These are phyloP conservation scores for Hyposmocoma kahamanoa DNA, from an alignment of 1,140 invertebrate species.

Conservation along the genomic window DNA sequence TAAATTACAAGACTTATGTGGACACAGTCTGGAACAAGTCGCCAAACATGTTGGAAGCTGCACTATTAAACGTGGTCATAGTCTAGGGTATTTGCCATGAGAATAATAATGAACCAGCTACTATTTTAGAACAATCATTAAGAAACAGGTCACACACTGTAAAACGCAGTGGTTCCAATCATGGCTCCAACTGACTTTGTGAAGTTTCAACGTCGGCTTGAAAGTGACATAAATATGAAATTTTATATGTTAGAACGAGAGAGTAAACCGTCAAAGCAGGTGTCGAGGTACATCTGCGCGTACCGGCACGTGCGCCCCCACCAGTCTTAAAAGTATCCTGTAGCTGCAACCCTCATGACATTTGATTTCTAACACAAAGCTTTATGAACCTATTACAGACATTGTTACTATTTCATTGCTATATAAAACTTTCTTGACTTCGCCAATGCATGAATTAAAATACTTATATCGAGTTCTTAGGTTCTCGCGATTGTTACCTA, in stretches of 20 bases:
- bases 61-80: conserved; percentile 43
- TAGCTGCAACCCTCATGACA: background rate
- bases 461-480: no score
- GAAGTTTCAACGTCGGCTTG: conserved; percentile 55
- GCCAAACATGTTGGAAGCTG: conserved; percentile 40
- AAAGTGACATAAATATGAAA: conserved; percentile 34
- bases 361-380: background rate
- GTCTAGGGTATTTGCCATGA: conserved; percentile 30
- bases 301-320: conserved; percentile 56
- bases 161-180: conserved; percentile 50
- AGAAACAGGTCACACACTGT: conserved; percentile 63
- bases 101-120: conserved; percentile 62
- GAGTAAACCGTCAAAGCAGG: conserved; percentile 44
- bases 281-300: conserved; percentile 65
- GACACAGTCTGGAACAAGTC: conserved; percentile 35
- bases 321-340: conserved; percentile 36
- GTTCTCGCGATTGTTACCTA: no score
- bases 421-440: no score
- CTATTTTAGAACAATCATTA: conserved; percentile 64
- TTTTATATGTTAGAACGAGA: conserved; percentile 29
- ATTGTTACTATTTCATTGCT: background rate
- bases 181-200: conserved; percentile 39
- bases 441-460: no score
- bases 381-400: background rate
- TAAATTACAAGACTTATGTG: background rate